Base-by-base conservation (phyloP, 2,113 vertebrate species). In the Strix uralensis region DNA sequence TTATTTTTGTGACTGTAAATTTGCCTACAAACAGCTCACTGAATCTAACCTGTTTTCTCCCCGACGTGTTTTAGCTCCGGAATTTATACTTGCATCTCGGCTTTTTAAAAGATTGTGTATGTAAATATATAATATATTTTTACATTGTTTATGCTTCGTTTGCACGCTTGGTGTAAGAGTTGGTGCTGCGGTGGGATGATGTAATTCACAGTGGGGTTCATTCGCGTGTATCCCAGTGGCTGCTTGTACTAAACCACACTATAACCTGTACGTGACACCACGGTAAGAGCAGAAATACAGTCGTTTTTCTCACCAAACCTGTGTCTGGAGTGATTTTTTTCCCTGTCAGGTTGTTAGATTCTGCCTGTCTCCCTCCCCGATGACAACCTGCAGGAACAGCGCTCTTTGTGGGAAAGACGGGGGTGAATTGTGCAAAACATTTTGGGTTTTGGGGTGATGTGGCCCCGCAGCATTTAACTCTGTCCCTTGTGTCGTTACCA, bases 91-190 rank as follows among this genome's bases (percentile, higher is more conserved):
- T 6, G 6, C 55, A 36, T 57, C 86, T 74, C 55, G 2, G 86
- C 90, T 95, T 90, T 82, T 72, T 57, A 86, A 82, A 59, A 49
- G 57, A 40, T 44, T 0, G 40, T 32, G 23, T 67, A 3, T 95
- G 94, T 74, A 74, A 90, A 95, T 69, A 86, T 21, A 36, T 57
- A 36, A 67, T 86, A 71, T 90, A 78, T 92, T 95, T 95, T 95
- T 86, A 92, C 86, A 86, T 90, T 15, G 44, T 38, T 86, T 52
- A 8, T 15, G 92, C 92, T 88, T 91, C 5, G 6, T 83, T 94
- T 83, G 92, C 92, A 88, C 66, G 66, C 92, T 80, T 9, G 88
- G 74, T 63, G 81, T 52, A 9, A 46, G 69, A 3, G 13, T 7
- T 5, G 92, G 59, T 36, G 59, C 71, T n/a, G 65, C 5, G 30